Base-by-base conservation (phyloP, 2,888 invertebrate species). In the Heliconius sara region DNA sequence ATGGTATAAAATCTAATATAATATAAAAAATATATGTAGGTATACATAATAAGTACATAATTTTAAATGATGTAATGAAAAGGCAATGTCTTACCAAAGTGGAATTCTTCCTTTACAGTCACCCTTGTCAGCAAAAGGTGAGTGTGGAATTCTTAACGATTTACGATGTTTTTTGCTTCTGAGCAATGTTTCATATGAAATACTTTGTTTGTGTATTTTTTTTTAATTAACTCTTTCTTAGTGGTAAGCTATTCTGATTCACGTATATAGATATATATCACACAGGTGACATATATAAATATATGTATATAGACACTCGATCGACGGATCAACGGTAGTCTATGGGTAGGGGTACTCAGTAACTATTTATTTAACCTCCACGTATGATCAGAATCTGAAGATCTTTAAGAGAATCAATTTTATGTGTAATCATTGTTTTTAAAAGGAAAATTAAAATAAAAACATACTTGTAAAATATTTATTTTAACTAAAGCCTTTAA, bases 61-160 rank as follows among this genome's bases (percentile, higher is more conserved):
- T 57, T 6, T 19, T 57, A 22, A 52, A 22, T 27, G 27, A 27
- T 27, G 2, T 27, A 27, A 19, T 52, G 39, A 68, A 22, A 72
- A 72, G 22, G 30, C 30, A 30, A 52, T 57, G 47, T 52, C 30
- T 52, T 34, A 72, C n/a, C 22, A 72, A 72, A 57, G 30, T 72
- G 30, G 57, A 72, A 72, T 57, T 72, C 57, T 72, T 72, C 30
- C 52, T 34, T 72, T 34, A 72, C 34, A 72, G 72, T 57, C 30
- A 72, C 72, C 72, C 57, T 72, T 52, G 57, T 72, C 72, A 72
- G 70, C 47, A 16, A 25, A 47, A 70, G 25, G 43, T 70, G 25
- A 70, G 30, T 30, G 19, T 10, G 10, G 57, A 52, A 57, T 57
- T 72, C 57, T 57, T 22, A 72, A 72, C 30, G 12, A 70, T 30